These are phyloP conservation scores for Lamproptera curius DNA, from an alignment of 2,888 invertebrate species.

Conservation along the genomic window DNA sequence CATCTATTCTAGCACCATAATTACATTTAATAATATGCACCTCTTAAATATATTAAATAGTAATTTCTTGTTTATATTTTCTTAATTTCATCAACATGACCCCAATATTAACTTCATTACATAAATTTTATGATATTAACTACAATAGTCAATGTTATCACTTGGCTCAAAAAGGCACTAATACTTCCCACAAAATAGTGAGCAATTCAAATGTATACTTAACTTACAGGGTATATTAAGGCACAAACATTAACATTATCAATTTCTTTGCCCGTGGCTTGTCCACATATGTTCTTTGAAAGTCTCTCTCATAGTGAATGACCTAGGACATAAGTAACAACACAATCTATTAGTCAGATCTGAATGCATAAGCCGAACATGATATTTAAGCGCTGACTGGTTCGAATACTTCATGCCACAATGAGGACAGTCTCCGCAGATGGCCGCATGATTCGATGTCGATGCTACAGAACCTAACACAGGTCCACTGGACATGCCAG, in stretches of 20 bases:
- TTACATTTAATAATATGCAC: slow-evolving; percentile 2
- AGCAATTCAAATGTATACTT: slow-evolving; percentile 1
- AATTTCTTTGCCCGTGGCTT: slow-evolving; percentile 81
- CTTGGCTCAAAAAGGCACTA: slow-evolving; percentile 14
- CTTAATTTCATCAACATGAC: too few species aligned
- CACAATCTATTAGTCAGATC: slow-evolving; percentile 82
- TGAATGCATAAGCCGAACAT: slow-evolving; percentile 83
- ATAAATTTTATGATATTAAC: not conserved
- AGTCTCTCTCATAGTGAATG: slow-evolving; percentile 82
- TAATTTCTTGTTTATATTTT: too few species aligned
- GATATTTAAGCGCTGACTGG: slow-evolving; percentile 83
- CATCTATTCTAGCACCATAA: slow-evolving; percentile 5
- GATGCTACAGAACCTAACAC: slow-evolving; percentile 53
- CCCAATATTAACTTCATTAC: too few species aligned
- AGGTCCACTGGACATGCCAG: slow-evolving; percentile 61
- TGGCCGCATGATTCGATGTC: slow-evolving; percentile 71
- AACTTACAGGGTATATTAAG: slow-evolving; percentile 36
- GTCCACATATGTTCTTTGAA: slow-evolving; percentile 85
- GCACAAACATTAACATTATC: slow-evolving; percentile 48
- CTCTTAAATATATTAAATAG: not conserved
- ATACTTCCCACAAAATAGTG: slow-evolving; percentile 5
- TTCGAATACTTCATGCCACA: slow-evolving; percentile 84
- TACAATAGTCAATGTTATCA: slow-evolving; percentile 1
- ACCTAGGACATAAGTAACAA: slow-evolving; percentile 83
- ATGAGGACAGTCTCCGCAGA: slow-evolving; percentile 82